Percentiles rank a stretch among this genome's conserved stretches.
Evolutionary conservation across 1,140 invertebrate species (phyloP).

Genomic region (Amyelois transitella): DNA sequence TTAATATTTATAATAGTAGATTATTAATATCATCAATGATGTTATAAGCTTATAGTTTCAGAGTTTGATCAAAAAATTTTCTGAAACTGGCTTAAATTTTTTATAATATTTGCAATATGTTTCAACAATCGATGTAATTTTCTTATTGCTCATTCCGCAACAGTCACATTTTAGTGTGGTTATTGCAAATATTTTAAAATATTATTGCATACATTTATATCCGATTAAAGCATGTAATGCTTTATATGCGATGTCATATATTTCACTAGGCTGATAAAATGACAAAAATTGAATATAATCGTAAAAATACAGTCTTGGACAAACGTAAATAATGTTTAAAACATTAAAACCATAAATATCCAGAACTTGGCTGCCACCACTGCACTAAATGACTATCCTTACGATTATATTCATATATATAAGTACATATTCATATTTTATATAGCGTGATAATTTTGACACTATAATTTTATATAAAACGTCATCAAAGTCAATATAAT

Average conservation of each 20-base stretch:
- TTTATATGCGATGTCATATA: background rate
- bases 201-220: too few relatives aligned
- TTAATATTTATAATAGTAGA: background rate
- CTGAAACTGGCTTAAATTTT: background rate
- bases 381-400: too few relatives aligned
- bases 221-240: background rate
- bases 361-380: too few relatives aligned
- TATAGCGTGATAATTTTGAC: too few relatives aligned
- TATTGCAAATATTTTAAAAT: background rate
- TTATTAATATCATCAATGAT: background rate
- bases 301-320: too few relatives aligned
- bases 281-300: too few relatives aligned
- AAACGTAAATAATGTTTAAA: too few relatives aligned
- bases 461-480: too few relatives aligned
- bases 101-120: background rate
- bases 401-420: too few relatives aligned
- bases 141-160: background rate
- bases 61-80: background rate
- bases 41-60: background rate
- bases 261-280: background rate
- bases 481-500: too few relatives aligned
- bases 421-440: too few relatives aligned
- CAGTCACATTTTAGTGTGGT: background rate
- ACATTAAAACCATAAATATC: too few relatives aligned
- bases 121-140: background rate